Evolutionary conservation across 2,888 invertebrate species (phyloP).

Genomic region (Pyrocoelia pectoralis): DNA sequence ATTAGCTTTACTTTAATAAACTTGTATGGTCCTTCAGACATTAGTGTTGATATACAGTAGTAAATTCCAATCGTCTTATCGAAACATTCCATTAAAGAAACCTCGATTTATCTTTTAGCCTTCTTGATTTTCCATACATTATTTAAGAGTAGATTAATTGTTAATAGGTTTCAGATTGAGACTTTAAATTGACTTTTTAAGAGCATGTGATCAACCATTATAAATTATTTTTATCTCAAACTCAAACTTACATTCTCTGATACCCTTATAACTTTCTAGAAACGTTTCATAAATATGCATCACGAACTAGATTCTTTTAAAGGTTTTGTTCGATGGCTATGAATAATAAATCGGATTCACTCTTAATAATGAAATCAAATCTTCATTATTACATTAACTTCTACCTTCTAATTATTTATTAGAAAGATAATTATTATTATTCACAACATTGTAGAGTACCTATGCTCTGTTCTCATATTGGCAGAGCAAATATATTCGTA

Average conservation of each 20-base stretch:
- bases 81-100: slow-evolving; percentile 1
- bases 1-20: background rate
- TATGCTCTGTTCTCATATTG: too few species aligned
- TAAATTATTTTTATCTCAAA: slow-evolving; percentile 1
- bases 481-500: too few species aligned
- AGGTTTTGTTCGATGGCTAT: too few species aligned
- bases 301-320: too few species aligned
- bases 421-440: too few species aligned
- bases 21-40: background rate
- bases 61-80: background rate
- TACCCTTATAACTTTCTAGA: background rate
- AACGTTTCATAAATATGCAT: background rate
- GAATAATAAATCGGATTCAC: too few species aligned
- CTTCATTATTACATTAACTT: too few species aligned
- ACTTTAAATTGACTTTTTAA: slow-evolving; percentile 1
- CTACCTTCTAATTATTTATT: too few species aligned
- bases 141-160: background rate
- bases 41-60: background rate
- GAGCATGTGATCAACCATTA: slow-evolving; percentile 1
- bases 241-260: background rate
- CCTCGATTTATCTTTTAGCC: slow-evolving; percentile 1
- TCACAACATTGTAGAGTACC: too few species aligned
- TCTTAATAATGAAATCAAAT: too few species aligned
- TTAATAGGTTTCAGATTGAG: background rate
- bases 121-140: background rate